Percentiles rank a stretch among this genome's conserved stretches.
Evolutionary conservation across 2,888 invertebrate species (phyloP).

Genomic region (Eulithis testata): DNA sequence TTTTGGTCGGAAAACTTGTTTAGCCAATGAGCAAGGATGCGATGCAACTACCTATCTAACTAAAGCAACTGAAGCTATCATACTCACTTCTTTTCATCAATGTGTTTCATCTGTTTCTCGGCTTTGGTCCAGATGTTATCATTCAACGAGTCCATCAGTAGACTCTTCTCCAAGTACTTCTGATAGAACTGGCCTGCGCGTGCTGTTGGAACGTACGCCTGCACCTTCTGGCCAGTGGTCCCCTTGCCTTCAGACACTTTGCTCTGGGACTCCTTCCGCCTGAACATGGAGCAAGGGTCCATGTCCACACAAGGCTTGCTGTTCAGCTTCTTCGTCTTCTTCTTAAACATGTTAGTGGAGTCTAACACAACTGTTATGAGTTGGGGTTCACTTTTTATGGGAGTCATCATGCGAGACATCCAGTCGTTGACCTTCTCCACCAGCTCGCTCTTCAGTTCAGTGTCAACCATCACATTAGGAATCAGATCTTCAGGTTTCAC

Average conservation of each 20-base stretch:
- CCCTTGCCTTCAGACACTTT: no score
- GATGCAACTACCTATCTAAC: no score
- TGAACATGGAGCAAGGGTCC: no score
- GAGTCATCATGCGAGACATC: constrained; percentile 22
- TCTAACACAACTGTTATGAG: constrained; percentile 36
- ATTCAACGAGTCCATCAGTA: constrained; percentile 43
- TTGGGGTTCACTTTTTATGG: constrained; percentile 18
- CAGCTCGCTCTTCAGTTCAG: neutral
- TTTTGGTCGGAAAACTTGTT: no score
- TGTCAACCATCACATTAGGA: neutral
- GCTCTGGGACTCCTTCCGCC: no score
- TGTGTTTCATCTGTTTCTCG: constrained; percentile 56
- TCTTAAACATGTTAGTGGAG: constrained; percentile 43
- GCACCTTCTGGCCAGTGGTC: neutral
- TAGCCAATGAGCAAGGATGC: no score
- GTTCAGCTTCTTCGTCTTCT: constrained; percentile 23
- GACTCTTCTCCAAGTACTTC: constrained; percentile 51
- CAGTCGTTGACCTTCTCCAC: constrained; percentile 23
- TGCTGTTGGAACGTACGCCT: constrained; percentile 51
- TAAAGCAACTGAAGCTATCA: no score
- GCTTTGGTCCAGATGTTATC: constrained; percentile 59
- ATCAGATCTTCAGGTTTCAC: constrained; percentile 48
- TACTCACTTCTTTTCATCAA: constrained; percentile 55
- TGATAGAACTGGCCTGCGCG: constrained; percentile 57
- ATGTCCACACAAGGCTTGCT: no score